A percentile compares a stretch with the other conserved stretches of the same genome.
phyloP scores from a whole-genome alignment of 2,888 invertebrate genomes.

The Lasioglossum marginatum region DNA sequence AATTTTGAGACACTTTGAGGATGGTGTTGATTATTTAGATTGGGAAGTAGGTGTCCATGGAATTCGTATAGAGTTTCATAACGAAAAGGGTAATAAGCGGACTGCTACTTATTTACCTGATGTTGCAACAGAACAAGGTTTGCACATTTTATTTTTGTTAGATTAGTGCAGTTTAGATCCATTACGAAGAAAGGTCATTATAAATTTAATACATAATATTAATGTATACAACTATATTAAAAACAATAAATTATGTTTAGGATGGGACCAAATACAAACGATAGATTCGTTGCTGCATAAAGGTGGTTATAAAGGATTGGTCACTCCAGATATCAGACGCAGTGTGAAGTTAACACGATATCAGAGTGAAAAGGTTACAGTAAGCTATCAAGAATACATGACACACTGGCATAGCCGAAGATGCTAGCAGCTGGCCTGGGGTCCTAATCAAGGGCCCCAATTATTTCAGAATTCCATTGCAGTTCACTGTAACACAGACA shows the following conservation, averaged over 20 bases:
- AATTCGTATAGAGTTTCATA: constrained; percentile 98
- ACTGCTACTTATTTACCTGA: constrained; percentile 99
- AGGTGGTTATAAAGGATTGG: constrained; percentile 97
- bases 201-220: not conserved
- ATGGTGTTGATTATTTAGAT: constrained; percentile 96
- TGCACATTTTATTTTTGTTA: constrained; percentile 35
- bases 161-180: not conserved
- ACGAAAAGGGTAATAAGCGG: constrained; percentile 96
- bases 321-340: constrained; percentile 94
- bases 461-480: constrained; percentile 71
- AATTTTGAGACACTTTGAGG: constrained; percentile 98
- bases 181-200: not conserved
- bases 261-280: constrained; percentile 99
- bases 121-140: constrained; percentile 99
- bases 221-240: not conserved
- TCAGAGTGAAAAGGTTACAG: constrained; percentile 97
- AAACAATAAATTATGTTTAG: constrained; percentile 85
- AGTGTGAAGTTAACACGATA: constrained; percentile 98
- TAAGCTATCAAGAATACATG: constrained; percentile 94
- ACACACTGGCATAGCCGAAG: constrained; percentile 88
- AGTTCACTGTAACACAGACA: constrained; percentile 71
- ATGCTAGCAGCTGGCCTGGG: constrained; percentile 90
- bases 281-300: constrained; percentile 98
- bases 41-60: constrained; percentile 99
- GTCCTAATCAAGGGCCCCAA: constrained; percentile 82